phyloP scores from a whole-genome alignment of 2,113 vertebrate genomes.

The Urocolius indicus region DNA sequence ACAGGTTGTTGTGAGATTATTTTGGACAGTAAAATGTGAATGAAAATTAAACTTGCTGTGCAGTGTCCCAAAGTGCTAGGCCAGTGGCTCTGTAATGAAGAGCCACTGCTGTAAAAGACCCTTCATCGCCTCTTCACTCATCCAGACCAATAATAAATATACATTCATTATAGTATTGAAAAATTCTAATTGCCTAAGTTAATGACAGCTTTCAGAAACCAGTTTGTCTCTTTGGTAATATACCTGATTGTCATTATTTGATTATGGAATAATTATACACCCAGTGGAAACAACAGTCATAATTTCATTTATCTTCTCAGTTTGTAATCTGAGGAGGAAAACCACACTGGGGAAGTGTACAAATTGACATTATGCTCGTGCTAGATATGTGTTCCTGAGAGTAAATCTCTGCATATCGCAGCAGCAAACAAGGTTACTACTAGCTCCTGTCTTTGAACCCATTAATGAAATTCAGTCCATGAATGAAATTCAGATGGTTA shows the following conservation, averaged over 20 bases:
- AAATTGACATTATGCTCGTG: background rate
- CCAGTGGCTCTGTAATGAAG: background rate
- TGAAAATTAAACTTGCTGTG: background rate
- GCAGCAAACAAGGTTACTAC: background rate
- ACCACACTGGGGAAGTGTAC: background rate
- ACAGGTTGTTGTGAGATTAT: background rate
- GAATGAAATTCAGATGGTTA: background rate
- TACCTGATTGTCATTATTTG: background rate
- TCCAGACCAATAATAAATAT: background rate
- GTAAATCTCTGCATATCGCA: accelerated
- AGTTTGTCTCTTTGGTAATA: background rate
- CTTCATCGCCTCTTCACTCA: background rate
- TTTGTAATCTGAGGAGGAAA: background rate
- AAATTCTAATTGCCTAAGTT: background rate
- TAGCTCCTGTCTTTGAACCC: background rate
- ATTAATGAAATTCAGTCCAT: background rate
- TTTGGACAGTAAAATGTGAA: background rate
- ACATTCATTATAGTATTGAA: background rate
- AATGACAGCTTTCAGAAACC: conserved; percentile 11
- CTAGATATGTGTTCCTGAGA: background rate
- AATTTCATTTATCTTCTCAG: conserved; percentile 9
- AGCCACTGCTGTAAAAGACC: background rate
- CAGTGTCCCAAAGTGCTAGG: background rate
- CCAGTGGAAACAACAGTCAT: background rate
- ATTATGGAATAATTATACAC: background rate